Percentiles rank a stretch among this genome's conserved stretches.
phyloP scores from a whole-genome alignment of 2,888 invertebrate genomes.

The Tenthredo scrophulariae region DNA sequence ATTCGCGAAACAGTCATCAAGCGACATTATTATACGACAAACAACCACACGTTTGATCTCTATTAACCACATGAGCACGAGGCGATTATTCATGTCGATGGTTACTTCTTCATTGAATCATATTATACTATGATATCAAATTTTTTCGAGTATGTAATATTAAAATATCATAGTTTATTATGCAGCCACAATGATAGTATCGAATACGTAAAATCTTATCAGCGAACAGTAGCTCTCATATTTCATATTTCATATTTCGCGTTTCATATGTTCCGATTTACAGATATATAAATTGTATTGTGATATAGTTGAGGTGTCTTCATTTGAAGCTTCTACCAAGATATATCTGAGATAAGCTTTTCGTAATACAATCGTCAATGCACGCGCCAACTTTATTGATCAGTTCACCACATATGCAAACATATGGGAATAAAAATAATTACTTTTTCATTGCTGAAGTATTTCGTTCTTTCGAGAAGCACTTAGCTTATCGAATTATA shows the following conservation, averaged over 20 bases:
- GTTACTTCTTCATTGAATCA: neutral
- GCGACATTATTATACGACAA: neutral
- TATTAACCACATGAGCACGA: neutral
- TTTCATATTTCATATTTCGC: conserved; percentile 60
- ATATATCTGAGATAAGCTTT: conserved; percentile 62
- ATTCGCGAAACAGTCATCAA: conserved; percentile 25
- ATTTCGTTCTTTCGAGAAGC: neutral
- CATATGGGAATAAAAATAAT: neutral
- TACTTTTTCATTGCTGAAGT: neutral
- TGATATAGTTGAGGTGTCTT: conserved; percentile 40
- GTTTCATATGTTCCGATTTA: neutral
- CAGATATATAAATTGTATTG: conserved; percentile 5
- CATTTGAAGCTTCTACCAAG: conserved; percentile 48
- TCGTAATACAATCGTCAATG: conserved; percentile 55
- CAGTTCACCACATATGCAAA: neutral
- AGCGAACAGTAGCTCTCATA: conserved; percentile 64
- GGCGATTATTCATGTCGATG: neutral
- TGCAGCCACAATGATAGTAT: neutral
- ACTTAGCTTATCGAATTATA: too few species aligned
- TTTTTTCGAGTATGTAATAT: neutral
- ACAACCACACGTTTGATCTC: neutral
- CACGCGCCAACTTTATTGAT: neutral
- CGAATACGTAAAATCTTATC: conserved; percentile 56
- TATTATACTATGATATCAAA: neutral
- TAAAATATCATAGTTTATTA: neutral